These are phyloP conservation scores for Limnephilus auricula DNA, from an alignment of 2,888 invertebrate genomes.

Conservation along the genomic window DNA sequence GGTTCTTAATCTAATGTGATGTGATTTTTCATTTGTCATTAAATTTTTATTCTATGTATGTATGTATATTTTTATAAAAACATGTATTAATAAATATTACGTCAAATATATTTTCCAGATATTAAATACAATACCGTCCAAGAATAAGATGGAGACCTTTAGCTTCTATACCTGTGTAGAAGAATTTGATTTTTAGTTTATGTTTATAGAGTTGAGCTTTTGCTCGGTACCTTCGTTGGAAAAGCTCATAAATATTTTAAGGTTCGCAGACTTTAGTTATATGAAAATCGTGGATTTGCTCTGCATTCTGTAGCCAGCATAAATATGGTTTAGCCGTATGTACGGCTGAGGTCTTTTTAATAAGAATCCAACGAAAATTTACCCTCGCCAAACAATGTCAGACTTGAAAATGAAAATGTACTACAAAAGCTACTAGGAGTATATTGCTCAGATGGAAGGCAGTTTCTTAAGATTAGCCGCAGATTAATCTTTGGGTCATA, in stretches of 20 bases:
- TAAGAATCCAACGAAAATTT: constrained; percentile 30
- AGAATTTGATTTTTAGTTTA: neutral
- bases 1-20: too few species aligned
- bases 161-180: neutral
- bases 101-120: too few species aligned
- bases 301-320: constrained; percentile 28
- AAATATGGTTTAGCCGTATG: constrained; percentile 29
- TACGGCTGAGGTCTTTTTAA: constrained; percentile 33
- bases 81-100: too few species aligned
- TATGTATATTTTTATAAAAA: too few species aligned
- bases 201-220: neutral
- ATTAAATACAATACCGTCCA: neutral
- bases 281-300: constrained; percentile 7
- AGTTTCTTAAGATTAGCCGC: constrained; percentile 25
- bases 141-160: neutral
- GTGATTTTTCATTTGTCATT: too few species aligned
- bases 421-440: neutral
- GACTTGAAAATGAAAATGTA: constrained; percentile 10
- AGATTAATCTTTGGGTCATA: constrained; percentile 35
- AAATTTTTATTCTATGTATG: too few species aligned
- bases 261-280: constrained; percentile 1
- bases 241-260: constrained; percentile 14
- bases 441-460: constrained; percentile 26
- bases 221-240: neutral
- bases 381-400: constrained; percentile 22